Evolutionary conservation across 2,888 invertebrate species (phyloP).

Genomic region (Cosmopolites sordidus): DNA sequence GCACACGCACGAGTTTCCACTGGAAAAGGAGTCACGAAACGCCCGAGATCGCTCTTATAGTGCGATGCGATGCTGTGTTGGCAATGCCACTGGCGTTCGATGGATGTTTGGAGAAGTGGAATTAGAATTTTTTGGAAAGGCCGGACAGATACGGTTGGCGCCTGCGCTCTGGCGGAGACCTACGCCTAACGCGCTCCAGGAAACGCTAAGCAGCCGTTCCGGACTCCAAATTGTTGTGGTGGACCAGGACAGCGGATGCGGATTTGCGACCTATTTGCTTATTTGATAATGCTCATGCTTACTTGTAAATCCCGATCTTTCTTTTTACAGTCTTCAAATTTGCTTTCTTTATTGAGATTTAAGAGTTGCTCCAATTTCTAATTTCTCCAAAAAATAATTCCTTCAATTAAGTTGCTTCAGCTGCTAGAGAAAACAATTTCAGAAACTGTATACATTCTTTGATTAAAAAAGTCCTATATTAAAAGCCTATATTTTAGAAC

Average conservation of each 20-base stretch:
- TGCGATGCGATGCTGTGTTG: conserved; percentile 16
- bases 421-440: no score
- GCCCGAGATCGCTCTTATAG: conserved; percentile 12
- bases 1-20: conserved; percentile 14
- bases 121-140: conserved; percentile 25
- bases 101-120: conserved; percentile 27
- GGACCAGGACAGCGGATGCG: conserved; percentile 21
- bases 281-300: conserved; percentile 16
- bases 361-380: no score
- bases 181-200: conserved; percentile 27
- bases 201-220: conserved; percentile 23
- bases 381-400: no score
- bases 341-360: no score
- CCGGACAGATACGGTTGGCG: conserved; percentile 20
- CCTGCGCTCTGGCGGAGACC: conserved; percentile 16
- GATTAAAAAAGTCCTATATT: no score
- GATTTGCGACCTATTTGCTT: conserved; percentile 15
- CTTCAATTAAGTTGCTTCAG: no score
- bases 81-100: conserved; percentile 22
- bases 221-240: conserved; percentile 24
- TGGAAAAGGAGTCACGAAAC: conserved; percentile 9
- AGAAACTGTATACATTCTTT: no score
- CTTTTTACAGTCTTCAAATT: background rate
- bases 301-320: conserved; percentile 15
- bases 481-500: no score